A percentile compares a stretch with the other conserved stretches of the same genome.
Evolutionary conservation across 1,140 invertebrate genomes (phyloP).

Genomic region (Eueides isabella): DNA sequence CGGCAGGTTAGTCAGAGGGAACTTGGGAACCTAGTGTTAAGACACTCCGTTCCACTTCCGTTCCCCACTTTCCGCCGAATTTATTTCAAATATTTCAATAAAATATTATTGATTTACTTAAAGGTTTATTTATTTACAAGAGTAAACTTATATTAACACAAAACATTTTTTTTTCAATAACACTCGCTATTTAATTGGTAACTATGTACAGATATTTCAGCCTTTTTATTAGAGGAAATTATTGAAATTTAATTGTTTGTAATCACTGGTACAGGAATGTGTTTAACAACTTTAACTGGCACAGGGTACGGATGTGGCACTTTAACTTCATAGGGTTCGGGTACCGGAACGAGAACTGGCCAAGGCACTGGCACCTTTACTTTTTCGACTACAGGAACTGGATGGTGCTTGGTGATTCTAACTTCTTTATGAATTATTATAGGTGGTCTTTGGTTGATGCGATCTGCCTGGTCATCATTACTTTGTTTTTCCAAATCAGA

Average conservation of each 20-base stretch:
- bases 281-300: slow-evolving; percentile 48
- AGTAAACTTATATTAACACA: background rate
- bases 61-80: no score
- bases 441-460: slow-evolving; percentile 46
- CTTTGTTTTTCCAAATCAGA: slow-evolving; percentile 48
- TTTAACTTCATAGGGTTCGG: slow-evolving; percentile 52
- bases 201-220: slow-evolving; percentile 11
- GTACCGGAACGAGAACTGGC: slow-evolving; percentile 49
- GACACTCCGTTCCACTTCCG: no score
- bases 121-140: background rate
- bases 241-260: background rate
- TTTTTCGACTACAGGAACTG: slow-evolving; percentile 44
- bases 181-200: background rate
- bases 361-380: slow-evolving; percentile 52
- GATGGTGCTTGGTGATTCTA: slow-evolving; percentile 43
- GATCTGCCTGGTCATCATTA: slow-evolving; percentile 39
- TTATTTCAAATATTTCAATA: no score
- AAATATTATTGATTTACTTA: no score
- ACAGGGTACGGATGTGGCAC: slow-evolving; percentile 51
- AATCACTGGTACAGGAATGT: slow-evolving; percentile 41
- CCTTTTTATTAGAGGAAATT: background rate
- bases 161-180: slow-evolving; percentile 9
- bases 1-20: no score
- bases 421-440: slow-evolving; percentile 49
- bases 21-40: no score